These are phyloP conservation scores for Perca flavescens DNA, from an alignment of 2,113 vertebrate species.

Conservation along the genomic window DNA sequence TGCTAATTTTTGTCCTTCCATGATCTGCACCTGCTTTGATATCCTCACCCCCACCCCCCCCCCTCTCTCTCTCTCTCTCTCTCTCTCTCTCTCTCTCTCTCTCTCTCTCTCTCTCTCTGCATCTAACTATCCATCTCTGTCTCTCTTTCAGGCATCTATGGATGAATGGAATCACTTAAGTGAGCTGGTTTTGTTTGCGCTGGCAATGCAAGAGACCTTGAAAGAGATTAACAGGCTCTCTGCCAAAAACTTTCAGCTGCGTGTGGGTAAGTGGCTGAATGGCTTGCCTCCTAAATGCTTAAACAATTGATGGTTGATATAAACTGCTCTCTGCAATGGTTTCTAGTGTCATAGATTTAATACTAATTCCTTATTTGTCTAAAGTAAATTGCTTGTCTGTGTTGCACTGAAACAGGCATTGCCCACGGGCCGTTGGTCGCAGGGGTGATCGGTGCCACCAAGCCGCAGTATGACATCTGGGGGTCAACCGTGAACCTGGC, in stretches of 20 bases:
- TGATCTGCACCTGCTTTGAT: background rate
- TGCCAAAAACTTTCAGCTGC: slow-evolving; percentile 93
- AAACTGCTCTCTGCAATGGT: background rate
- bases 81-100: slow-evolving; percentile 6
- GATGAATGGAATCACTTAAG: slow-evolving; percentile 95
- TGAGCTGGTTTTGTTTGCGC: slow-evolving; percentile 94
- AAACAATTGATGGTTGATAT: background rate
- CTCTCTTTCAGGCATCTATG: slow-evolving; percentile 83
- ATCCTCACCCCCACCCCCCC: background rate
- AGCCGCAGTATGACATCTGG: slow-evolving; percentile 96
- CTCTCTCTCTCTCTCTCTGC: background rate
- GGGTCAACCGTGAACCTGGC: slow-evolving; percentile 94
- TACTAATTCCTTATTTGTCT: background rate
- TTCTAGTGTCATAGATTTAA: background rate
- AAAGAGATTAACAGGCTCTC: slow-evolving; percentile 94
- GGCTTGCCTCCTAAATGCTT: background rate
- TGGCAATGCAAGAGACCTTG: slow-evolving; percentile 94
- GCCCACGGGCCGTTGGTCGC: slow-evolving; percentile 94
- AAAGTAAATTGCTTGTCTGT: background rate
- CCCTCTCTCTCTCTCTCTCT: background rate
- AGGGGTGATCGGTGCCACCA: slow-evolving; percentile 92
- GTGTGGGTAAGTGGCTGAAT: slow-evolving; percentile 88
- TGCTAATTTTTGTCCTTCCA: background rate
- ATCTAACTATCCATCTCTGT: background rate
- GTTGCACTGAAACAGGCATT: slow-evolving; percentile 84